Percentiles rank a stretch among this genome's conserved stretches.
phyloP scores from a whole-genome alignment of 2,797 vertebrate genomes.

The Spatula clypeata region DNA sequence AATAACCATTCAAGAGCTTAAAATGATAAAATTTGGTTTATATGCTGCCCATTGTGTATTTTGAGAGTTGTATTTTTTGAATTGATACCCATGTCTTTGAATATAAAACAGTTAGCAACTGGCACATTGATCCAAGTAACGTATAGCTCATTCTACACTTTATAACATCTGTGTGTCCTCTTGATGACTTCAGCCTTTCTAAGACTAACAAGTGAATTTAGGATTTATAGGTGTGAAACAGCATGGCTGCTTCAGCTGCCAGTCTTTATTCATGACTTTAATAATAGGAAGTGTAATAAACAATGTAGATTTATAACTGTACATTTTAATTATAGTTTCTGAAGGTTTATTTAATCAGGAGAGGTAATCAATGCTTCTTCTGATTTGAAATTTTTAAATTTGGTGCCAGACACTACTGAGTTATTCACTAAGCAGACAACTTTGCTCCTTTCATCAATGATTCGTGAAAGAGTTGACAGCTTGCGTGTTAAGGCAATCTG shows the following conservation, averaged over 20 bases:
- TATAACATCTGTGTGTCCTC: constrained; percentile 22
- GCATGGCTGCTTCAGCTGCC: constrained; percentile 19
- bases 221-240: constrained; percentile 68
- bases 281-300: constrained; percentile 58
- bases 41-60: background rate
- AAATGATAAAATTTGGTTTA: background rate
- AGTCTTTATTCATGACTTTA: constrained; percentile 49
- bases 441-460: constrained; percentile 67
- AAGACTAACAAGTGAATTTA: constrained; percentile 47
- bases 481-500: constrained; percentile 65
- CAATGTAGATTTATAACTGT: constrained; percentile 46
- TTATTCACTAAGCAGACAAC: constrained; percentile 54
- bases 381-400: constrained; percentile 42
- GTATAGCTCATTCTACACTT: background rate
- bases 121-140: background rate
- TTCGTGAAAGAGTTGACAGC: constrained; percentile 66
- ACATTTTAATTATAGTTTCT: constrained; percentile 49
- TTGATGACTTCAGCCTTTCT: constrained; percentile 61
- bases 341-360: constrained; percentile 18
- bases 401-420: background rate
- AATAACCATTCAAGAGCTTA: background rate
- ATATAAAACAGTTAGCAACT: constrained; percentile 17
- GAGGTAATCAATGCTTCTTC: constrained; percentile 8
- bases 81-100: background rate
- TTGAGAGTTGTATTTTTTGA: background rate